Conservation (phyloP, 1,140 invertebrate genomes). For the Grapholita molesta region DNA sequence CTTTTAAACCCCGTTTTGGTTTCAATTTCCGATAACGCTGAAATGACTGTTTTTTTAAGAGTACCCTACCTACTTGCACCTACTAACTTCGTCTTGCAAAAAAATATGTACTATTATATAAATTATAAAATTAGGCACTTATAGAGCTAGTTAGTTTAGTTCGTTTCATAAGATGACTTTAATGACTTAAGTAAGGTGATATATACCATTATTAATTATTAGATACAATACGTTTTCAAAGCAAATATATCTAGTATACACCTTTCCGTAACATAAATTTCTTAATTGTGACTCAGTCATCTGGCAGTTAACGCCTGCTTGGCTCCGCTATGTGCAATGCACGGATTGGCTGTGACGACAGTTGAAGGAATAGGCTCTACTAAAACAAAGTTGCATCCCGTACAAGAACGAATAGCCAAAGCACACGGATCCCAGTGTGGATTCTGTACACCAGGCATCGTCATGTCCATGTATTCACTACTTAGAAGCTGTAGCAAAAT, state of each 20-base stretch:
- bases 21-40: too few relatives aligned
- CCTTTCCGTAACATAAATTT: neutral
- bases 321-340: slow-evolving; percentile 87
- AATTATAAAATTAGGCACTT: too few relatives aligned
- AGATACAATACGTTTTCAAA: neutral
- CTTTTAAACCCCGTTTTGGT: too few relatives aligned
- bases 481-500: slow-evolving; percentile 81
- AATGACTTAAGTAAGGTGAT: too few relatives aligned
- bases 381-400: slow-evolving; percentile 84
- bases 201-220: neutral
- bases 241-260: neutral
- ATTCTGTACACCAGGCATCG: slow-evolving; percentile 94
- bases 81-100: too few relatives aligned
- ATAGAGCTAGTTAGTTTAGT: too few relatives aligned
- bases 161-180: too few relatives aligned
- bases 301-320: slow-evolving; percentile 92
- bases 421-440: slow-evolving; percentile 93
- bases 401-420: slow-evolving; percentile 89
- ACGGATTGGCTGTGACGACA: slow-evolving; percentile 90
- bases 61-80: too few relatives aligned
- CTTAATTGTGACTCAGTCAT: slow-evolving; percentile 80
- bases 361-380: slow-evolving; percentile 90
- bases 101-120: too few relatives aligned
- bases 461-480: slow-evolving; percentile 96
- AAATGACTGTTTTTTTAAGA: too few relatives aligned